Evolutionary conservation across 1,140 invertebrate genomes (phyloP), one percentile per base, ranked within the genome.

Genomic region (Mya arenaria): DNA sequence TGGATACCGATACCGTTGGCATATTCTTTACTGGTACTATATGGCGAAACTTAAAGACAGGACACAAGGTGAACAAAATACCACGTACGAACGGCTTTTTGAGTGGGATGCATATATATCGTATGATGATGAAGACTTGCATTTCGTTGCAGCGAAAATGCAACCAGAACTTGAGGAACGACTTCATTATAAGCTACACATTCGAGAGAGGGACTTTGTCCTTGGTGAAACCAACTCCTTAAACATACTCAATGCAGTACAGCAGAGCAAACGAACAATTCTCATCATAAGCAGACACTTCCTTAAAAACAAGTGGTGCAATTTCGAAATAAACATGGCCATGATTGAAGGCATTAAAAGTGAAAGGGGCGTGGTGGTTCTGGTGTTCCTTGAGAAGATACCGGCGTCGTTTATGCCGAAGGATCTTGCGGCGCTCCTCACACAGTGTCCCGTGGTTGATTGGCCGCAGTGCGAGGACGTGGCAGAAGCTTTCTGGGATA

Each of bases 291-390:
- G 94, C 81, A 93, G 95, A 85, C 92, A 93, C 62, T 95, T 95
- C 86, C 93, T 94, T 0, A 94, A 94, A 80, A 95, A 95, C n/a
- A 94, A 95, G 36, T 96, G 95, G 95, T 95, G 95, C 87, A 86
- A 93, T 37, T 95, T 95, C 94, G 95, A 96, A 89, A 94, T 94
- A n/a, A 94, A 95, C 81, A 90, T 88, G 81, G 86, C 87, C 10
- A 68, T 68, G 19, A 84, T 87, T 80, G 87, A 88, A 39, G 56
- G 73, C 25, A 36, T 84, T 15, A 56, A 85, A 36, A 83, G 80
- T 32, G 83, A 82, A 23, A 77, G 87, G 36, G 52, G 69, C n/a
- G 81, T 86, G 39, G 15, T 87, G 25, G 39, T 87, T 25, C 81
- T 89, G 48, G 79, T 87, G 15, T 66, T 86, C 56, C 62, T 83